Evolutionary conservation across 2,797 vertebrate species (phyloP).

Genomic region (Amniataba percoides): DNA sequence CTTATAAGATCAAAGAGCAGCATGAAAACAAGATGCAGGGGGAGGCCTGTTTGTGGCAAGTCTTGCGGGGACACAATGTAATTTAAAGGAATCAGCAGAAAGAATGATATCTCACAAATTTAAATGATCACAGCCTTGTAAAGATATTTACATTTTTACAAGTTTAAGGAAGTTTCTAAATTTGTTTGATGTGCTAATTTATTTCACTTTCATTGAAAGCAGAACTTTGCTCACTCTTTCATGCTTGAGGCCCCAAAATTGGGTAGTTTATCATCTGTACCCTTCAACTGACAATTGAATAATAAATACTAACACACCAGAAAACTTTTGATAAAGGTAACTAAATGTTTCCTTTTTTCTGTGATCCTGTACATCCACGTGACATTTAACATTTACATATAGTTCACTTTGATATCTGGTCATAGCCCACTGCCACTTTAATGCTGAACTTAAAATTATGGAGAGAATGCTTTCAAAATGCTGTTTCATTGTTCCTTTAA

Average conservation of each 20-base stretch:
- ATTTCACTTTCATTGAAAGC: slow-evolving; percentile 22
- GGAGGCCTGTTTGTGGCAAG: slow-evolving; percentile 34
- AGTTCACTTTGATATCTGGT: not conserved
- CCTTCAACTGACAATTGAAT: slow-evolving; percentile 3
- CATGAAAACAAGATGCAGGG: slow-evolving; percentile 52
- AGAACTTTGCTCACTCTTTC: slow-evolving; percentile 1
- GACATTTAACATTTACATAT: not conserved
- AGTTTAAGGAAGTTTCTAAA: slow-evolving; percentile 32
- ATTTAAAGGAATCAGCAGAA: slow-evolving; percentile 62
- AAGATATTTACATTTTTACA: slow-evolving; percentile 39
- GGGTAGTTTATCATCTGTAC: slow-evolving; percentile 8
- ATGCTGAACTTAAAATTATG: slow-evolving; percentile 2
- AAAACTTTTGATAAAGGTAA: not conserved
- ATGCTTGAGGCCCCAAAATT: slow-evolving; percentile 11
- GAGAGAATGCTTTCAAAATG: not conserved
- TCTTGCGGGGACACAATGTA: slow-evolving; percentile 39
- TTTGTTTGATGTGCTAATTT: slow-evolving; percentile 38
- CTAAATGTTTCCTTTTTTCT: not conserved
- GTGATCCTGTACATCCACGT: not conserved
- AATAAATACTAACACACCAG: not conserved
- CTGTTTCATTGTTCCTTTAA: slow-evolving; percentile 9
- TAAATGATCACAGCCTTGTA: slow-evolving; percentile 51
- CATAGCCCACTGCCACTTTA: not conserved
- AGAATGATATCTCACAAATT: slow-evolving; percentile 41
- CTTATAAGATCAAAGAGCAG: slow-evolving; percentile 68